Conservation (phyloP, 2,797 vertebrate genomes). For the Cygnus olor region DNA sequence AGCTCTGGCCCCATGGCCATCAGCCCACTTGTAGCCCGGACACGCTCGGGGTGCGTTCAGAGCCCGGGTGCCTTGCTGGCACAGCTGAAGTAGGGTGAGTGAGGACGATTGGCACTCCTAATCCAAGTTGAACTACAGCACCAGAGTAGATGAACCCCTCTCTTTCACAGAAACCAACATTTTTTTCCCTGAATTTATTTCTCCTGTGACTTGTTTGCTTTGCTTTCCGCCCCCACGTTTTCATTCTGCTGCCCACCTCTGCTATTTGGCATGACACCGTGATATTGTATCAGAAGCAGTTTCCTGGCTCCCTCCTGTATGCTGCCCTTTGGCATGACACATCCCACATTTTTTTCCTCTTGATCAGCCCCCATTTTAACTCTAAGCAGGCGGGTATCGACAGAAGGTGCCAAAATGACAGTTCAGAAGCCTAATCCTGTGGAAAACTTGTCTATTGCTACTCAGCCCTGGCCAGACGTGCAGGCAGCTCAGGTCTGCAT, state of each 20-base stretch:
- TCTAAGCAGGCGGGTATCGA: neutral
- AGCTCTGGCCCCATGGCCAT: neutral
- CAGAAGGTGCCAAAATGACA: neutral
- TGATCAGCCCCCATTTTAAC: neutral
- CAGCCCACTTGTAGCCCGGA: neutral
- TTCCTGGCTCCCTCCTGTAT: neutral
- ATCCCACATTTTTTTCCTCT: neutral
- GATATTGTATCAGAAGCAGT: neutral
- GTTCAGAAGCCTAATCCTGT: neutral
- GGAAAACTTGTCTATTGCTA: neutral
- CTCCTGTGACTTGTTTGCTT: neutral
- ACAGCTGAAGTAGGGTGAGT: neutral
- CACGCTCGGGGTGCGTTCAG: neutral
- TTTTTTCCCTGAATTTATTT: neutral
- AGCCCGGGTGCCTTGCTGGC: neutral
- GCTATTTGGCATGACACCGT: neutral
- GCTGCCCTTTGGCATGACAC: neutral
- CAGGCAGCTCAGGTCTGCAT: neutral
- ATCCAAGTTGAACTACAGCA: neutral
- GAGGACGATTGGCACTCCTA: neutral
- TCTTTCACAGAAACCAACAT: neutral
- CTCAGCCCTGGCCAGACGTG: neutral
- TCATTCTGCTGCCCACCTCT: neutral
- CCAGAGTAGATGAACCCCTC: neutral
- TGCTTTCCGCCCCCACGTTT: neutral